Base-by-base conservation (phyloP, 23 tunicate species). In the Trididemnum nubilum region DNA sequence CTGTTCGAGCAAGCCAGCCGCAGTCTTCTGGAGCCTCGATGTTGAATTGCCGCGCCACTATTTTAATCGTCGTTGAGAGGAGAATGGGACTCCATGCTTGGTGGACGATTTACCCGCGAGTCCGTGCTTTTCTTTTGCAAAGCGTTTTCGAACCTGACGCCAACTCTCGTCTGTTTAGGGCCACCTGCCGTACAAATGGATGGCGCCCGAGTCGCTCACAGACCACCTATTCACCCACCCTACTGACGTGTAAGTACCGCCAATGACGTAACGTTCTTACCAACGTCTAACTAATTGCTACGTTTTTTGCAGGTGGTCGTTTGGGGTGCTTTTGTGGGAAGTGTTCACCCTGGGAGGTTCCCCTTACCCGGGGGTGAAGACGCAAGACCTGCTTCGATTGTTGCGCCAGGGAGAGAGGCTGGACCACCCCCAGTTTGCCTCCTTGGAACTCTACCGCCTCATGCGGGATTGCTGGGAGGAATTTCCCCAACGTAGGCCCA, bases 141-240 rank as follows among this genome's bases (percentile, higher is more conserved):
- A n/a, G n/a, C n/a, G n/a, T n/a, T n/a, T n/a, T n/a, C n/a, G n/a
- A n/a, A n/a, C n/a, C n/a, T n/a, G n/a, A n/a, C n/a, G n/a, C n/a
- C n/a, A n/a, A n/a, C n/a, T n/a, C n/a, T n/a, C n/a, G n/a, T n/a
- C n/a, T n/a, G n/a, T n/a, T n/a, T n/a, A 91, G 97, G 97, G 91
- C 19, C 97, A 91, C 81, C 87, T 91, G 34, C 97, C 97, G 36
- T 91, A 91, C 91, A 91, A 91, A 77, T 91, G 97, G 97, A 91
- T 91, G 97, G 97, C 97, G 2, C 81, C 86, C 2, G 97, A 91
- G 37, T 82, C 97, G 52, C 85, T 91, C 90, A 79, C 78, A 2
- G 97, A 91, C 54, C 86, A 91, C 73, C 74, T 91, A 5, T 91
- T 91, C 74, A 86, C 97, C 1, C 91, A 86, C 87, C 87, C 91